phyloP scores from a whole-genome alignment of 2,113 vertebrate genomes.

The Cnemophilus loriae region DNA sequence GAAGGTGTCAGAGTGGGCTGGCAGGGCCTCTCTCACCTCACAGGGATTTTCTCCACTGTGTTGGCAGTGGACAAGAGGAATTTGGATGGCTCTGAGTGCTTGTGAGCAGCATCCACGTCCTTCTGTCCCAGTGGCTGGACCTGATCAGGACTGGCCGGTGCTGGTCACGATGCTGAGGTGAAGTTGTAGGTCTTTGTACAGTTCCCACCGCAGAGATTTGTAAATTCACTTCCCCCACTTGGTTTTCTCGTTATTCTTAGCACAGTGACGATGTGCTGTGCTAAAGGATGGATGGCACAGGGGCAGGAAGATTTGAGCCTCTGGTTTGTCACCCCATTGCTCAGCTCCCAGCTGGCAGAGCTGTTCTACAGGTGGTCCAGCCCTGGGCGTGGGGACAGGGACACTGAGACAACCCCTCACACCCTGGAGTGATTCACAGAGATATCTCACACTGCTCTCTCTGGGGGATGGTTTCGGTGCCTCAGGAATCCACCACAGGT shows the following conservation, averaged over 20 bases:
- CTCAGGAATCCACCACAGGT: background rate
- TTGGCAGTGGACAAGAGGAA: background rate
- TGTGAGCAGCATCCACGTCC: background rate
- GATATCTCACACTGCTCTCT: background rate
- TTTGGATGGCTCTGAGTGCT: background rate
- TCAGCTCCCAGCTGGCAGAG: background rate
- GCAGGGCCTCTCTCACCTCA: background rate
- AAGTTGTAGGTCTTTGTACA: background rate
- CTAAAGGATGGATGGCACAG: background rate
- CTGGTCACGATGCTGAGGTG: background rate
- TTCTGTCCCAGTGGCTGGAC: background rate
- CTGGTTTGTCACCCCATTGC: background rate
- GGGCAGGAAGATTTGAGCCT: background rate
- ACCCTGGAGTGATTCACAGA: background rate
- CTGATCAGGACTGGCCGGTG: rapidly evolving
- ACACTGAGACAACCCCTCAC: background rate
- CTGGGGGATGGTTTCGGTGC: background rate
- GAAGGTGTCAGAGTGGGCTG: background rate
- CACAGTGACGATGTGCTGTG: background rate
- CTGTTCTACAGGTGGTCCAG: background rate
- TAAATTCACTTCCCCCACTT: rapidly evolving
- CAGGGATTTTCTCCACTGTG: background rate
- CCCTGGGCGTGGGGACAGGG: background rate
- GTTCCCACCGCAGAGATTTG: background rate
- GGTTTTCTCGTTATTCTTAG: background rate